Evolutionary conservation across 1,140 invertebrate genomes (phyloP), one percentile per base, ranked within the genome.

Genomic region (Magallana gigas): DNA sequence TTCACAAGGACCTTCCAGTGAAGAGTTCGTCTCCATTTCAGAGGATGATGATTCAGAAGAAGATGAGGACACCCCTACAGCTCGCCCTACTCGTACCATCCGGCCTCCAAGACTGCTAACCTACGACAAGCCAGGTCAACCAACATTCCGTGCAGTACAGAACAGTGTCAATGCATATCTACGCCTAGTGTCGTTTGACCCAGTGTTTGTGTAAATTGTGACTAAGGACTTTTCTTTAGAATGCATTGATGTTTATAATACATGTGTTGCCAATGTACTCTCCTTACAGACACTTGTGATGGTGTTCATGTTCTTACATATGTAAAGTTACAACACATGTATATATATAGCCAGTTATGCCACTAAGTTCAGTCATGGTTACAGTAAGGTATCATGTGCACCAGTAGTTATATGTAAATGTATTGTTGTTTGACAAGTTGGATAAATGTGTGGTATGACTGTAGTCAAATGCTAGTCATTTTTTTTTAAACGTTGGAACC

Each of bases 41-140:
- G n/a, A n/a, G n/a, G n/a, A n/a, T n/a, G n/a, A n/a, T n/a, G n/a
- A n/a, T n/a, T n/a, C 11, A 12, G 57, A 59, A 9, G 7, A 58
- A 6, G 57, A 84, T 16, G 83, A 84, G 48, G 83, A 57, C 7
- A 16, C 11, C 18, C 8, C n/a, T 84, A n/a, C n/a, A 62, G 48
- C 81, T 58, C 8, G 58, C 56, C 59, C 83, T 18, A 64, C 48
- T 18, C 57, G 83, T 14, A 84, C 29, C 11, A 60, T n/a, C 57
- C 58, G 29, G 29, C 83, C 83, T 84, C 83, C 83, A 23, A 57
- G 23, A 29, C 23, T 84, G 0, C 60, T 84, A n/a, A 84, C 58
- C 5, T 62, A 84, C 58, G 59, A 84, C 60, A 60, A 58, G 8
- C 83, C 59, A 12, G 83, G 83, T 18, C 18, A 84, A 80, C 71